phyloP scores from a whole-genome alignment of 2,888 invertebrate species.

The Drosophila stalkeri region DNA sequence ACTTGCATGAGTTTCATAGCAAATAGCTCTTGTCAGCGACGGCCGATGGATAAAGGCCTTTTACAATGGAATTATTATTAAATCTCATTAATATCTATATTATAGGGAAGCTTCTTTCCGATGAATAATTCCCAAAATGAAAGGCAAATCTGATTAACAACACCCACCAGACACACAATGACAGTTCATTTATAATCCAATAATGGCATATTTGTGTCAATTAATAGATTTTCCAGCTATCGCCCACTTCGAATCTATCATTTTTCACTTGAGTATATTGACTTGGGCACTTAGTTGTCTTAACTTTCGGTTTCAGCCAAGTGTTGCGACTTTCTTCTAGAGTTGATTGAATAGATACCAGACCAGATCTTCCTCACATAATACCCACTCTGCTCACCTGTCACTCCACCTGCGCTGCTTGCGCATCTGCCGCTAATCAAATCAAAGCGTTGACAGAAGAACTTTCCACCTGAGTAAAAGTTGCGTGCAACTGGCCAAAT shows the following conservation, averaged over 20 bases:
- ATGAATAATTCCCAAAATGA: background rate
- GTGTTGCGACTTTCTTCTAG: conserved; percentile 56
- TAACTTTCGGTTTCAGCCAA: conserved; percentile 58
- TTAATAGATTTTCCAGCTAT: conserved; percentile 20
- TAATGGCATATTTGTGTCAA: conserved; percentile 13
- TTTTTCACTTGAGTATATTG: conserved; percentile 40
- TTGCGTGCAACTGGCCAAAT: conserved; percentile 41
- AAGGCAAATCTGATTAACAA: conserved; percentile 5
- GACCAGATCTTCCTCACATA: conserved; percentile 12
- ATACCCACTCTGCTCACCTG: background rate
- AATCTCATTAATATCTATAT: background rate
- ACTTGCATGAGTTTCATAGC: conserved; percentile 15
- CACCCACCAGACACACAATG: conserved; percentile 10
- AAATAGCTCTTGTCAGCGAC: background rate
- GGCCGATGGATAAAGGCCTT: background rate
- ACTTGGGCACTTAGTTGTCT: conserved; percentile 30
- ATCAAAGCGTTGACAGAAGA: conserved; percentile 65
- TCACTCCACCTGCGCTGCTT: conserved; percentile 8
- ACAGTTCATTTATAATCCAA: conserved; percentile 15
- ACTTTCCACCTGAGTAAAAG: conserved; percentile 64
- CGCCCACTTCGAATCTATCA: background rate
- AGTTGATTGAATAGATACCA: conserved; percentile 34
- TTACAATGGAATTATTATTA: background rate
- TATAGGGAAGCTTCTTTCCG: background rate
- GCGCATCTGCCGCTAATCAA: conserved; percentile 60